These are phyloP conservation scores for Oreortyx pictus DNA, from an alignment of 2,797 vertebrate species.

Conservation along the genomic window DNA sequence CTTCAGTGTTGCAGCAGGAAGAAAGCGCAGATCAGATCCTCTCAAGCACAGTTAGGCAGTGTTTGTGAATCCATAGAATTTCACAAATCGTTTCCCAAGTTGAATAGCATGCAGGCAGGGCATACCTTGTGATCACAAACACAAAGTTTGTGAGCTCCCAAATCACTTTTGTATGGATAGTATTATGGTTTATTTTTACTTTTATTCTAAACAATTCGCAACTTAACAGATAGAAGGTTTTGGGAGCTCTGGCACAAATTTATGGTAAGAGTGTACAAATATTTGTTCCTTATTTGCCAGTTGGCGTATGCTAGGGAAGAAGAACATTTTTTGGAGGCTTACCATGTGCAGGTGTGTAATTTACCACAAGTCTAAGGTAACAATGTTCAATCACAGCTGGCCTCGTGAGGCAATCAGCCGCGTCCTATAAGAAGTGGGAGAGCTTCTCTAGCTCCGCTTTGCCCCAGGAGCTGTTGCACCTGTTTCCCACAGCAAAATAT, in stretches of 20 bases:
- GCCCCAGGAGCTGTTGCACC: no score
- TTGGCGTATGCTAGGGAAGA: not conserved
- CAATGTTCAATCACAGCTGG: no score
- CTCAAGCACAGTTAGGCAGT: not conserved
- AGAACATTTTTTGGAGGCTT: no score
- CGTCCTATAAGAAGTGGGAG: no score
- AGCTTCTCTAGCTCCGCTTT: no score
- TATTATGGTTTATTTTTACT: not conserved
- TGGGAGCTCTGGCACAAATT: not conserved
- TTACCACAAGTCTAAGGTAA: no score
- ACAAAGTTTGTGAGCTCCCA: not conserved
- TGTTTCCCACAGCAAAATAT: no score
- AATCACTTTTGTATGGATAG: not conserved
- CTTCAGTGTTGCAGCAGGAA: not conserved
- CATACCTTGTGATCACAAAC: not conserved
- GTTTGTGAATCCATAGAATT: not conserved
- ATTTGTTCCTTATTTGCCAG: not conserved
- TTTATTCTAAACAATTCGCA: not conserved
- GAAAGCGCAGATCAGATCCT: not conserved
- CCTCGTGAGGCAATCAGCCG: no score
- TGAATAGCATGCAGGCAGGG: not conserved
- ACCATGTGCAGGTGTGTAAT: no score
- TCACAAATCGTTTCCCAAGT: not conserved
- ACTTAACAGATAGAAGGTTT: not conserved
- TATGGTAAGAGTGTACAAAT: not conserved